Percentiles rank a stretch among this genome's conserved stretches.
These are phyloP conservation scores for Amaurobius ferox DNA, from an alignment of 2,888 invertebrate genomes.

Conservation along the genomic window DNA sequence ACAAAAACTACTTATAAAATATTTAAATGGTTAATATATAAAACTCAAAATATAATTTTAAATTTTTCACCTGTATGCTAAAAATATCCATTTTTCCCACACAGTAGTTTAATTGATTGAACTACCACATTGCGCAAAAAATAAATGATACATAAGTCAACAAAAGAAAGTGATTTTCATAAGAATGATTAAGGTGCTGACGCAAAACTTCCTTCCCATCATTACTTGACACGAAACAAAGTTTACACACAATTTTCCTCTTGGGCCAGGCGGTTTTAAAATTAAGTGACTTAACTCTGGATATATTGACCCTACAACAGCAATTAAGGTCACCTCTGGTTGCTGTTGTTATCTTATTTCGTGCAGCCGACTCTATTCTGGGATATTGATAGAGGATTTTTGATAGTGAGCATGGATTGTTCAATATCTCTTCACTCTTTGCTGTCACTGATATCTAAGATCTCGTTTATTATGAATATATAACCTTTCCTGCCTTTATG, in stretches of 20 bases:
- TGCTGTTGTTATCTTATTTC: constrained; percentile 43
- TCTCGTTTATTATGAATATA: background rate
- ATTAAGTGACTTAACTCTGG: constrained; percentile 28
- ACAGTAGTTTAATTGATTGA: too few relatives aligned
- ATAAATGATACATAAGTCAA: too few relatives aligned
- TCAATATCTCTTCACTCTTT: background rate
- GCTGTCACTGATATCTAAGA: background rate
- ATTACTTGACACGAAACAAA: constrained; percentile 29
- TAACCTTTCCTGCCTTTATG: background rate
- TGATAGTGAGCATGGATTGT: background rate
- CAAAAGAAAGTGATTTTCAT: background rate
- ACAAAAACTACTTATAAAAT: too few relatives aligned
- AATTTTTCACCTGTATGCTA: too few relatives aligned
- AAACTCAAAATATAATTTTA: too few relatives aligned
- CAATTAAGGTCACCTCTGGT: constrained; percentile 54
- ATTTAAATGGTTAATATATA: too few relatives aligned
- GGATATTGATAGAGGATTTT: background rate
- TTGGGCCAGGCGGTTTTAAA: constrained; percentile 23
- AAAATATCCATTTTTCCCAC: too few relatives aligned
- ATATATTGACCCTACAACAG: constrained; percentile 42
- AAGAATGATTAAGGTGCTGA: background rate
- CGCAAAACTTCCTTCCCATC: background rate
- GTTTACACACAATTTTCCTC: constrained; percentile 42
- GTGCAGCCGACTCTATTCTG: background rate
- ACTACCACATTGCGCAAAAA: too few relatives aligned